A percentile compares a stretch with the other conserved stretches of the same genome.
Evolutionary conservation across 64 coral and sea anemone genomes (phyloP).

Genomic region (Dendrophyllia cribrosa): DNA sequence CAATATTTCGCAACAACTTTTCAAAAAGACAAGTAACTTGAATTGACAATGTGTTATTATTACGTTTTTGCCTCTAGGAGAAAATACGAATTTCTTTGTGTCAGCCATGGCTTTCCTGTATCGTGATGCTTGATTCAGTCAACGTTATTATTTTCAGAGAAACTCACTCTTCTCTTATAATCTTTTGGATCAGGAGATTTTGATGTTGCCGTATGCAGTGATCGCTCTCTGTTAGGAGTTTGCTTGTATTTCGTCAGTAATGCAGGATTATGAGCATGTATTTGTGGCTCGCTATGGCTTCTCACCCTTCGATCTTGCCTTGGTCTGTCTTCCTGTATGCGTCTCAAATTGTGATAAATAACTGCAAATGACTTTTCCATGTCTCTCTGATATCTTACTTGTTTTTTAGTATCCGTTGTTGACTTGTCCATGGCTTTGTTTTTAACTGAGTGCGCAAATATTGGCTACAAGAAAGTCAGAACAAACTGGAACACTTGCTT

Average conservation of each 20-base stretch:
- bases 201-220: too few relatives aligned
- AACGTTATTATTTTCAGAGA: neutral
- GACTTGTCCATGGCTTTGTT: constrained; percentile 14
- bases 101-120: neutral
- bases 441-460: too few relatives aligned
- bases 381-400: constrained; percentile 2
- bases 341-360: constrained; percentile 38
- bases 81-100: too few relatives aligned
- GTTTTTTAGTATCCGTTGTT: neutral
- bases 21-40: too few relatives aligned
- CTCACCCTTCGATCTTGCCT: neutral
- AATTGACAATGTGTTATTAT: too few relatives aligned
- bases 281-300: neutral
- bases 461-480: too few relatives aligned
- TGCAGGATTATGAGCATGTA: neutral
- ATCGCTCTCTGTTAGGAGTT: neutral
- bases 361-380: constrained; percentile 28
- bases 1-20: too few relatives aligned
- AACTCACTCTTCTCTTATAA: constrained; percentile 12
- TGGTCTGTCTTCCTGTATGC: constrained; percentile 9
- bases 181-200: neutral
- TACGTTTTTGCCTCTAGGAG: too few relatives aligned
- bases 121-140: neutral
- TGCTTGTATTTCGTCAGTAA: neutral
- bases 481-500: too few relatives aligned